These are phyloP conservation scores for Bos indicus DNA, from an alignment of 2,113 vertebrate species.

Conservation along the genomic window DNA sequence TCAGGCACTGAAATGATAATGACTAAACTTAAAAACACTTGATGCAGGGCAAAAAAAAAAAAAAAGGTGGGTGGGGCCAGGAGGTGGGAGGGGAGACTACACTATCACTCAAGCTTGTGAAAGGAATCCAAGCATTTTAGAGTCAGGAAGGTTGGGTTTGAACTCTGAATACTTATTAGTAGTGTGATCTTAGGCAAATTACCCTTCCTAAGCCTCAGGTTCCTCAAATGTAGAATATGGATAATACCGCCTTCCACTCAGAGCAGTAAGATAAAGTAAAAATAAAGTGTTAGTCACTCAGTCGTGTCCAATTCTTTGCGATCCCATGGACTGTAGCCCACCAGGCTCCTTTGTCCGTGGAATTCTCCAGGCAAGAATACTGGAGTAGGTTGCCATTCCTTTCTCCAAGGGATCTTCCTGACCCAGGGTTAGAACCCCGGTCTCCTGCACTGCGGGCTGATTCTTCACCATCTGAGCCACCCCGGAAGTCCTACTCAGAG, in stretches of 20 bases:
- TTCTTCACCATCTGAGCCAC: background rate
- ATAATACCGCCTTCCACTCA: background rate
- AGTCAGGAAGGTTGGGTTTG: background rate
- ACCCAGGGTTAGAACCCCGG: background rate
- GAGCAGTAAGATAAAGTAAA: background rate
- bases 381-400: background rate
- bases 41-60: background rate
- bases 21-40: background rate
- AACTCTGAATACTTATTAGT: background rate
- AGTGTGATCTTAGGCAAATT: background rate
- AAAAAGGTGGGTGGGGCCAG: rapidly evolving
- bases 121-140: background rate
- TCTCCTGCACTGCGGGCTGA: background rate
- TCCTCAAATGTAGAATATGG: background rate
- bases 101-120: background rate
- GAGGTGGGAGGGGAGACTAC: background rate
- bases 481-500: background rate
- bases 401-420: background rate
- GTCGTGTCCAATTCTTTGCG: rapidly evolving
- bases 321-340: background rate
- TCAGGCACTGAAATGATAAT: background rate
- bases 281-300: background rate
- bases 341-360: background rate
- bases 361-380: background rate
- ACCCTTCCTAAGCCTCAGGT: background rate